Evolutionary conservation across 2,113 vertebrate species (phyloP).

Genomic region (Lates calcarifer): DNA sequence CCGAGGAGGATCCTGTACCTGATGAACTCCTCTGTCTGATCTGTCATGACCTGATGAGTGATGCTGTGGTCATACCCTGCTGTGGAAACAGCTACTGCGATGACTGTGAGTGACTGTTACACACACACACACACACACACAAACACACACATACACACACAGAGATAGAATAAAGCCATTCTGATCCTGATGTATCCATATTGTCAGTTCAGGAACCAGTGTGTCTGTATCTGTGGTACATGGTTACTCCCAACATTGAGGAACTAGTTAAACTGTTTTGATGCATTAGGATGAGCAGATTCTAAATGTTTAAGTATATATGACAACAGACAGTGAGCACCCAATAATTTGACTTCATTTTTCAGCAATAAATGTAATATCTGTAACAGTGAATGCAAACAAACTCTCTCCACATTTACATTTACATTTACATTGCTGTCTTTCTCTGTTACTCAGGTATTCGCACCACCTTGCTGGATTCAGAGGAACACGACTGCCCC

Average conservation of each 20-base stretch:
- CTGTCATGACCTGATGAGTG: slow-evolving; percentile 94
- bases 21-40: slow-evolving; percentile 95
- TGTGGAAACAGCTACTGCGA: slow-evolving; percentile 99
- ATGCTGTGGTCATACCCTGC: slow-evolving; percentile 98
- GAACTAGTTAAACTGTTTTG: too few species aligned
- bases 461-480: slow-evolving; percentile 93
- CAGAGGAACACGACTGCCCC: slow-evolving; percentile 94
- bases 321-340: too few species aligned
- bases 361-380: too few species aligned
- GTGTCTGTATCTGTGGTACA: not conserved
- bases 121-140: slow-evolving; percentile 4
- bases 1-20: slow-evolving; percentile 91
- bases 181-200: not conserved
- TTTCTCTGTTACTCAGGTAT: slow-evolving; percentile 87
- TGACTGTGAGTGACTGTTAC: slow-evolving; percentile 89
- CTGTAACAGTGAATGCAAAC: not conserved
- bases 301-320: too few species aligned
- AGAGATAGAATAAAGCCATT: not conserved
- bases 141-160: not conserved
- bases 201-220: not conserved
- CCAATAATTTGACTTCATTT: too few species aligned
- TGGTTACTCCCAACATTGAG: too few species aligned
- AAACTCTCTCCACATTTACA: not conserved
- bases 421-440: not conserved
- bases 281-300: too few species aligned